phyloP scores from a whole-genome alignment of 2,113 vertebrate genomes.

The Oxygymnocypris stewartii region DNA sequence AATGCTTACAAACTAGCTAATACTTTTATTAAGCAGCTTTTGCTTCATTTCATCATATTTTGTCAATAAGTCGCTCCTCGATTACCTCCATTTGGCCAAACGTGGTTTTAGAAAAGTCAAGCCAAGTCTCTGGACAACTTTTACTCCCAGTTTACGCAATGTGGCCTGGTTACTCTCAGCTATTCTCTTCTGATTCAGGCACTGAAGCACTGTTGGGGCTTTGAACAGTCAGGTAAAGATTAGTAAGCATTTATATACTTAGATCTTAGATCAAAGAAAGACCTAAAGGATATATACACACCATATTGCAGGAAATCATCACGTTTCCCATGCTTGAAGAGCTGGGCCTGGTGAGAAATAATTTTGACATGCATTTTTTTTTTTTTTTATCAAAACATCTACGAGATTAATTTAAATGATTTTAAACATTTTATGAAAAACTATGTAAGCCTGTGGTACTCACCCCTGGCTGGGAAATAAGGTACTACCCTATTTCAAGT shows the following conservation, averaged over 20 bases:
- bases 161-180: conserved; percentile 82
- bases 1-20: neutral
- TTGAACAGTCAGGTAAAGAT: neutral
- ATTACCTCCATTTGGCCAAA: conserved; percentile 89
- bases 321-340: conserved; percentile 95
- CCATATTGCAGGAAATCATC: conserved; percentile 92
- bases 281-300: conserved; percentile 64
- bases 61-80: neutral
- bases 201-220: conserved; percentile 83
- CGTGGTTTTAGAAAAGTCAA: conserved; percentile 90
- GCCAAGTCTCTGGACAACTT: conserved; percentile 90
- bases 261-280: neutral
- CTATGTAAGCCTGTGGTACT: neutral
- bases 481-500: neutral
- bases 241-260: neutral
- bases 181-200: conserved; percentile 81
- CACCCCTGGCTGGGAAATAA: neutral
- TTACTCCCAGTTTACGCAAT: conserved; percentile 87
- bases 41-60: neutral
- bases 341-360: conserved; percentile 79
- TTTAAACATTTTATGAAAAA: neutral
- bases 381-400: neutral
- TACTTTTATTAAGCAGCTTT: neutral
- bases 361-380: neutral
- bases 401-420: neutral